A percentile compares a stretch with the other conserved stretches of the same genome.
These are phyloP conservation scores for Lasioglossum baleicum DNA, from an alignment of 1,140 invertebrate species.

Conservation along the genomic window DNA sequence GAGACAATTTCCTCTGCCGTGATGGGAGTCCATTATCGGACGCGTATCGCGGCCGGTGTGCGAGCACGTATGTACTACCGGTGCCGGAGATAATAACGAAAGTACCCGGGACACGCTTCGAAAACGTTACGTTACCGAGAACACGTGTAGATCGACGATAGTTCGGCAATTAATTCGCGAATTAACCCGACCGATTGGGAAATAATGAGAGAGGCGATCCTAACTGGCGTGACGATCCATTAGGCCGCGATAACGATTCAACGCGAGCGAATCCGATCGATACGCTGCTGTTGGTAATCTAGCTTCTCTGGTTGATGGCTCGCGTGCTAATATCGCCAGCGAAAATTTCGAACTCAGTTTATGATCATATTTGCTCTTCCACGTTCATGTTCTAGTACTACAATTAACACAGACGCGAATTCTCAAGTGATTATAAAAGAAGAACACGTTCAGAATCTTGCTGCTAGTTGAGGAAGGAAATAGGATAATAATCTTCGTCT, in stretches of 20 bases:
- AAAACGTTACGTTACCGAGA: constrained; percentile 53
- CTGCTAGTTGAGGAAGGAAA: too few species aligned
- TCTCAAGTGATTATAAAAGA: too few species aligned
- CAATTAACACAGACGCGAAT: too few species aligned
- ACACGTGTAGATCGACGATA: constrained; percentile 72
- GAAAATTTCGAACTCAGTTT: too few species aligned
- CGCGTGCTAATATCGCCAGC: too few species aligned
- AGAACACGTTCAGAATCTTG: too few species aligned
- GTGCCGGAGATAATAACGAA: constrained; percentile 51
- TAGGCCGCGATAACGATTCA: background rate
- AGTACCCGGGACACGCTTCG: constrained; percentile 55
- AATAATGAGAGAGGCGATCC: constrained; percentile 10
- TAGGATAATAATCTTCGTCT: too few species aligned
- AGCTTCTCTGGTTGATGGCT: background rate
- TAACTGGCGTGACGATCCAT: constrained; percentile 18
- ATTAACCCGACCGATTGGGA: constrained; percentile 27
- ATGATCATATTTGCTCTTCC: too few species aligned
- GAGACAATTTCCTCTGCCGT: constrained; percentile 70
- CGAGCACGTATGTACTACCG: constrained; percentile 21
- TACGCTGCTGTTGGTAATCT: background rate
- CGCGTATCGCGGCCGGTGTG: constrained; percentile 49
- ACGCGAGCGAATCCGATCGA: background rate
- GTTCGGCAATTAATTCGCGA: constrained; percentile 64
- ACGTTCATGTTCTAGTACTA: too few species aligned
- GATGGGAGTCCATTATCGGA: constrained; percentile 63